Evolutionary conservation across 2,113 vertebrate genomes (phyloP), one percentile per base, ranked within the genome.

Genomic region (Neolamprologus ventralis): DNA sequence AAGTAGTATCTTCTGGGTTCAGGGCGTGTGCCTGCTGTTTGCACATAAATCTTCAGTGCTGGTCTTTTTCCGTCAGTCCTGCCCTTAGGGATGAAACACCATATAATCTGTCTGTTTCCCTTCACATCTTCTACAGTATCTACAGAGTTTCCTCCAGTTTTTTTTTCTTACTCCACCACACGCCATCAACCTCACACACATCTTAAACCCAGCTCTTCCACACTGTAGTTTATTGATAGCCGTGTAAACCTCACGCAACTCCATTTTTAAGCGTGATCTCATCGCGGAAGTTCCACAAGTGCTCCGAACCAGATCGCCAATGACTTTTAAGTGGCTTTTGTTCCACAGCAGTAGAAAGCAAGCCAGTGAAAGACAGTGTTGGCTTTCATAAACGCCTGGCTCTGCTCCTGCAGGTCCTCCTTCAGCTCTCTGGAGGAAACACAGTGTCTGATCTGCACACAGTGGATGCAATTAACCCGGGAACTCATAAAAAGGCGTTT

Each of bases 291-390:
- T 89, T 89, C 85, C 91, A 75, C 82, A 19, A 80, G 86, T 40
- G 49, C 86, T 80, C 84, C 45, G 5, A 73, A 57, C 53, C 85
- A 14, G 63, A 79, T 47, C 55, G 23, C 55, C 80, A 23, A 79
- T 54, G 84, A 89, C 94, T 95, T 93, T 94, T 78, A 94, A 94
- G 89, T 91, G 94, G 87, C 85, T 93, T 93, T 92, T 88, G 88
- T 93, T 89, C 16, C 68, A 21, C 73, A 26, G 45, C 31, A 47
- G 68, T 63, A 45, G 86, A 86, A 81, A 45, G 68, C 54, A 40
- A 65, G 88, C 87, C 89, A 73, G 73, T 4, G 11, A 28, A 9
- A 79, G 86, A 93, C 91, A 91, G 88, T 78, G 83, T 63, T 16
- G 85, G 88, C 89, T 94, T 95, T 94, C 91, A 93, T 92, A 21